Percentiles rank a stretch among this genome's conserved stretches.
Conservation (phyloP, 2,113 vertebrate species). For the Cervus canadensis region DNA sequence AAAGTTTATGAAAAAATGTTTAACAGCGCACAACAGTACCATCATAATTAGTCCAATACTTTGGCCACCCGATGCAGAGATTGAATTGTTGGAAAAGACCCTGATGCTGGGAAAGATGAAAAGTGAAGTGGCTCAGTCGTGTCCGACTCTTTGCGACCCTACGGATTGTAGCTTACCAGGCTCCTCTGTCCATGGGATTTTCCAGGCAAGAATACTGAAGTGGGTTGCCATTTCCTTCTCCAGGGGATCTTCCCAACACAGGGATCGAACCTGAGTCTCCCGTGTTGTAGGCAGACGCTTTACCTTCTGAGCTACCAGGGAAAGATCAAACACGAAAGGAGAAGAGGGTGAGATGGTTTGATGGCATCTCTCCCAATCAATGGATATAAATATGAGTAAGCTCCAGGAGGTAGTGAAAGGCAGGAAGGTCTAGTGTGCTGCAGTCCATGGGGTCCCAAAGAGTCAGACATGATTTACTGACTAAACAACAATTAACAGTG, state of each 20-base stretch:
- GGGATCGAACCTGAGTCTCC: too few species aligned
- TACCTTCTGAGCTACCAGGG: not conserved
- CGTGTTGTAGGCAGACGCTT: too few species aligned
- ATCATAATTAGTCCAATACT: not conserved
- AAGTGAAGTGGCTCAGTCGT: too few species aligned
- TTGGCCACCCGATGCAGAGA: not conserved
- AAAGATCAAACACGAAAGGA: not conserved
- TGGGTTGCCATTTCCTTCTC: too few species aligned
- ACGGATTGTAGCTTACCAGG: rapidly evolving
- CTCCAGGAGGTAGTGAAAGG: not conserved
- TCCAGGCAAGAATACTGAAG: too few species aligned
- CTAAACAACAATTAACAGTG: not conserved
- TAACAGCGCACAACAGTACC: not conserved
- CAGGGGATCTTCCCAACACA: too few species aligned
- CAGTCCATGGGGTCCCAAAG: not conserved
- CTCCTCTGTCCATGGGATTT: too few species aligned
- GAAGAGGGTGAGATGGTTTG: not conserved
- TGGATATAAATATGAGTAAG: not conserved
- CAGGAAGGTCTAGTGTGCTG: not conserved
- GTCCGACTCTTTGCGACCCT: too few species aligned
- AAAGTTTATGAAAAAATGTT: not conserved
- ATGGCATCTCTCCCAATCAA: not conserved
- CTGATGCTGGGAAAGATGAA: not conserved
- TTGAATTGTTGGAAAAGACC: not conserved
- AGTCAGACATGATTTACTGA: not conserved